Evolutionary conservation across 2,113 vertebrate genomes (phyloP), one percentile per base, ranked within the genome.

Genomic region (Cyphomyrus plagiostoma): DNA sequence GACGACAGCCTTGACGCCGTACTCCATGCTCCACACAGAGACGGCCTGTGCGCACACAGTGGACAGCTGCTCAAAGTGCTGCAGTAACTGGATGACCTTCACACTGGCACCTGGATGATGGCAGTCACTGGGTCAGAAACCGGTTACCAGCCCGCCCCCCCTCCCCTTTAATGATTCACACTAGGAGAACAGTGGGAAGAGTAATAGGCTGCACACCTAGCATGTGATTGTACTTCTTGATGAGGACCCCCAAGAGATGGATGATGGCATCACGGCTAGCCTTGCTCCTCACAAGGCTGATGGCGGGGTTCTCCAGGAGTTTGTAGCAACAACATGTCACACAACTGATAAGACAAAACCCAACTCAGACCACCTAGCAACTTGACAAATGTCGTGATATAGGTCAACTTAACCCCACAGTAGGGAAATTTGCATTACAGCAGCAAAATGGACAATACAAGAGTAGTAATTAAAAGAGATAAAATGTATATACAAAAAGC

Each of bases 61-160:
- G 0, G 97, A 95, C 88, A 99, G 94, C 66, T 99, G 98, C 90
- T 99, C 98, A 15, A 98, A 99, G 92, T 99, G 97, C 93, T 98
- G 98, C 80, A 99, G 93, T 95, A 99, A 93, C 95, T 98, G 98
- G 0, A 96, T 97, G 90, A 99, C 97, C 94, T 97, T 99, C 88
- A 99, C 95, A 74, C 97, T 96, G 3, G 97, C 97, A 93, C 95
- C 98, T 99, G 93, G 46, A 80, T 89, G 88, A 46, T 1, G 87
- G 39, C 21, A 19, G 45, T 52, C 86, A 56, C 13, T 45, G 48
- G 19, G 48, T 87, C 7, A 82, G 30, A 83, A 21, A 46, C 50
- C 3, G 8, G 62, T 21, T 49, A 86, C 21, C 66, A 17, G 90
- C 10, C 26, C 26, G 0, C n/a, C 58, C 21, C 21, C n/a, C 35